Conservation (phyloP, 2,888 invertebrate species). For the Auanema sp. region DNA sequence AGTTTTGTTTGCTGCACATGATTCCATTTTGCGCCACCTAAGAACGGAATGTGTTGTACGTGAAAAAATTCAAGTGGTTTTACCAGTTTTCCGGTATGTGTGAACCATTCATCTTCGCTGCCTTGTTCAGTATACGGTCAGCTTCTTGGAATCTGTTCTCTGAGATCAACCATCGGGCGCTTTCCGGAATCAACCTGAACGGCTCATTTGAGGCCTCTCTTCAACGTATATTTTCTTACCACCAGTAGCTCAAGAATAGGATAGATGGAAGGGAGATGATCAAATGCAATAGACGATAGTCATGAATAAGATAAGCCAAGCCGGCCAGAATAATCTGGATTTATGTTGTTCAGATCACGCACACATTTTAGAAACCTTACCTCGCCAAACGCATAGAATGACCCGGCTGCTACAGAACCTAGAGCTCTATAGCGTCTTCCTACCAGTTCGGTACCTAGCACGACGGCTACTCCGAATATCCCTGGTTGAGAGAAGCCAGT, state of each 20-base stretch:
- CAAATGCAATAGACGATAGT: slow-evolving; percentile 59
- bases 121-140: slow-evolving; percentile 49
- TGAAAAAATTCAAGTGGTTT: not conserved
- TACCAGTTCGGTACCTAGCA: slow-evolving; percentile 69
- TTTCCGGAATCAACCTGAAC: slow-evolving; percentile 58
- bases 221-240: slow-evolving; percentile 33
- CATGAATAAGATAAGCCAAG: slow-evolving; percentile 56
- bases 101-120: slow-evolving; percentile 49
- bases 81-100: slow-evolving; percentile 57
- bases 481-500: slow-evolving; percentile 80
- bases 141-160: slow-evolving; percentile 57
- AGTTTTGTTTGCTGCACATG: slow-evolving; percentile 20
- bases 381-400: slow-evolving; percentile 65
- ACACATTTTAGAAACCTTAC: slow-evolving; percentile 9
- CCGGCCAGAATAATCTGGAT: slow-evolving; percentile 52
- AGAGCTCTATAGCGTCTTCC: slow-evolving; percentile 65
- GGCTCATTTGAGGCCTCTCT: not conserved
- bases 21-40: slow-evolving; percentile 25
- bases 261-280: slow-evolving; percentile 59
- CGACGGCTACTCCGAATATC: slow-evolving; percentile 78
- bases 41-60: not conserved
- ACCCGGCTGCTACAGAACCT: slow-evolving; percentile 64
- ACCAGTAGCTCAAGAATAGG: slow-evolving; percentile 61
- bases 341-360: not conserved
- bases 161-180: slow-evolving; percentile 60